Evolutionary conservation across 92 coral and sea anemone species (phyloP).

Genomic region (Metridium senile): DNA sequence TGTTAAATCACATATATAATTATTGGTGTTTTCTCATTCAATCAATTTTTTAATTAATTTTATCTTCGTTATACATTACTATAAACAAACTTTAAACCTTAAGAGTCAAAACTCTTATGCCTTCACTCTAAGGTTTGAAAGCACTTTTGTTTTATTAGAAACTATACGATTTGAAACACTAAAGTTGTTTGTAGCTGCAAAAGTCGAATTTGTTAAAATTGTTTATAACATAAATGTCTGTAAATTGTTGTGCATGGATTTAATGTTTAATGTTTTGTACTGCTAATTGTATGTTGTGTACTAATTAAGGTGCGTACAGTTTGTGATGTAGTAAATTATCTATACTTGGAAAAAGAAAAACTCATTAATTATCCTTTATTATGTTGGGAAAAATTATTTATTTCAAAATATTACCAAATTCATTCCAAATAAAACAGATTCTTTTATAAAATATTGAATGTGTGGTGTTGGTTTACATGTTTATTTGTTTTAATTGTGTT

Average conservation of each 20-base stretch:
- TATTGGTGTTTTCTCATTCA: too few relatives aligned
- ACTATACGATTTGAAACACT: neutral
- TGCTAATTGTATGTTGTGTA: neutral
- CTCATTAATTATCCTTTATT: neutral
- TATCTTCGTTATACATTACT: too few relatives aligned
- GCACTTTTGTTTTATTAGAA: neutral
- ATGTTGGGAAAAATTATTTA: slow-evolving; percentile 9
- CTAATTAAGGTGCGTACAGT: neutral
- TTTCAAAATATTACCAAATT: neutral
- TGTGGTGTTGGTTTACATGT: neutral
- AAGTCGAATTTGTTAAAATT: neutral
- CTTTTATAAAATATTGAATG: neutral
- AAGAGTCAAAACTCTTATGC: too few relatives aligned
- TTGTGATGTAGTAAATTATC: too few relatives aligned
- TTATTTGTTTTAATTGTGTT: neutral
- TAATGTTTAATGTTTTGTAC: neutral
- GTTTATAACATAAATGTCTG: neutral
- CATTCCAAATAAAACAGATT: neutral
- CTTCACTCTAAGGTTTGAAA: neutral
- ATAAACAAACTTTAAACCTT: too few relatives aligned
- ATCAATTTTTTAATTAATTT: too few relatives aligned
- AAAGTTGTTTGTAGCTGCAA: neutral
- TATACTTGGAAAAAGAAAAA: neutral
- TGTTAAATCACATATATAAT: neutral
- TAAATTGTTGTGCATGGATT: neutral